Evolutionary conservation across 1,140 invertebrate genomes (phyloP), one percentile per base, ranked within the genome.

Genomic region (Globodera rostochiensis): DNA sequence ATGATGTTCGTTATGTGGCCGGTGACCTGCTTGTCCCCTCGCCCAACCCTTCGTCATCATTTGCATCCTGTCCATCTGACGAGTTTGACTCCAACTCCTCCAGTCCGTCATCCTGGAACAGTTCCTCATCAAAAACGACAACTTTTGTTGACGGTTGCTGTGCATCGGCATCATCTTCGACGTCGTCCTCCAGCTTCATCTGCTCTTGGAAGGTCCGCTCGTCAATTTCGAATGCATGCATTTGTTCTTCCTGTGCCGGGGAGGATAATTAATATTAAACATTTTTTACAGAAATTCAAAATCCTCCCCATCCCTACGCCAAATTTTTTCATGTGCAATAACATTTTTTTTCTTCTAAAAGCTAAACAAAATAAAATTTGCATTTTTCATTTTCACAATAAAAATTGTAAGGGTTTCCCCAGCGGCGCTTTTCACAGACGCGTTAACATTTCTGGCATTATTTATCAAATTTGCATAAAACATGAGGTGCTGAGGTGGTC

Each of bases 191-290:
- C 25, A 87, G 15, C 36, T 74, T 64, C 57, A 64, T 19, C 11
- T 7, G 7, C 3, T 64, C 76, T 57, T 74, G 80, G 80, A 89
- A 89, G 45, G 88, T 90, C 73, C 82, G 77, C 36, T 88, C 88
- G 74, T 90, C 86, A 81, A 89, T 89, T 82, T 87, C 88, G 70
- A 90, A 86, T 2, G 88, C 88, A 45, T 83, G 86, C 67, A 87
- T 81, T 60, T 88, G 81, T 45, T 85, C 81, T 69, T 84, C n/a
- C 80, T 82, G 36, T 70, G 74, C 15, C 53, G 46, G n/a, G 21
- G 71, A 50, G 53, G 46, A 7, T 6, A 83, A 11, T 19, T 6
- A 83, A 11, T 19, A 8, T 49, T 46, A 7, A 25, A 50, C 47
- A 19, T 80, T 21, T 6, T 79, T 46, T 21, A 36, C 36, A 49